Conservation (phyloP, 30 jellyfish, hydroid and myxozoan species). For the Turritopsis rubra region DNA sequence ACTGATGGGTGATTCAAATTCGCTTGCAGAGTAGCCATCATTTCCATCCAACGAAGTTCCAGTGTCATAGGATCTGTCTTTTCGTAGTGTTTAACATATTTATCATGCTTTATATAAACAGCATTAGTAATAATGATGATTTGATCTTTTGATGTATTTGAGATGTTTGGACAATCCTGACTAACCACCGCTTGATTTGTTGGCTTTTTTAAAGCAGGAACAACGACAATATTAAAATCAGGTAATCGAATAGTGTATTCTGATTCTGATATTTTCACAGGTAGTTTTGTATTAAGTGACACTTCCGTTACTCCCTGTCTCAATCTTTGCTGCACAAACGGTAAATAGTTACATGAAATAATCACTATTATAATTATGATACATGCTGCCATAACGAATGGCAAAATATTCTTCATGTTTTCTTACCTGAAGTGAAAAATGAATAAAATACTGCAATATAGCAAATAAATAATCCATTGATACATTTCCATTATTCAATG, state of each 20-base stretch:
- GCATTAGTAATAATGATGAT: neutral
- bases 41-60: neutral
- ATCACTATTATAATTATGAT: too few species aligned
- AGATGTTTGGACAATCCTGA: neutral
- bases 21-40: neutral
- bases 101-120: neutral
- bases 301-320: neutral
- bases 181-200: neutral
- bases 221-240: neutral
- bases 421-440: too few species aligned
- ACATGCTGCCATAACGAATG: too few species aligned
- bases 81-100: neutral
- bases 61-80: neutral
- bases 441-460: too few species aligned
- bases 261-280: neutral
- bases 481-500: too few species aligned
- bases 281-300: neutral
- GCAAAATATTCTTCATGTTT: too few species aligned
- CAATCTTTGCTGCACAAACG: too few species aligned
- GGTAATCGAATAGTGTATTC: neutral
- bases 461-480: too few species aligned
- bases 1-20: slow-evolving; percentile 2
- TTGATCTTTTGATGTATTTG: neutral
- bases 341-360: too few species aligned
- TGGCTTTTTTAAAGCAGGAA: neutral